phyloP scores from a whole-genome alignment of 2,888 invertebrate genomes.

The Drosophila niveifrons region DNA sequence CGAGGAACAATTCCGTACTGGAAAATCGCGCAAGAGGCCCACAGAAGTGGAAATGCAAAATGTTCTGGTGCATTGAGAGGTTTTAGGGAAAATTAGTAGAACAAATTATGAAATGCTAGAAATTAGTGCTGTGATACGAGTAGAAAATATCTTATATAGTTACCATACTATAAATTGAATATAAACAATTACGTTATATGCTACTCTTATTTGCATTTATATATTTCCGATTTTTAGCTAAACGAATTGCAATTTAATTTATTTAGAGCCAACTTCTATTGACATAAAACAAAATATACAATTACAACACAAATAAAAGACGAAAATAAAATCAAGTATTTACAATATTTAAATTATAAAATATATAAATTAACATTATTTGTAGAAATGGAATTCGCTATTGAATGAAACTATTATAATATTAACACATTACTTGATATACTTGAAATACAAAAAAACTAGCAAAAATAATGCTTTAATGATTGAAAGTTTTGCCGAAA shows the following conservation, averaged over 20 bases:
- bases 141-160: neutral
- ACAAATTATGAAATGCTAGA: slow-evolving; percentile 11
- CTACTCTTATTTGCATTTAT: neutral
- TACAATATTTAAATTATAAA: too few relatives aligned
- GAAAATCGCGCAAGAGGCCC: slow-evolving; percentile 24
- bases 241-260: neutral
- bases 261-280: neutral
- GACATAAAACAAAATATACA: neutral
- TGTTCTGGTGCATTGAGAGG: slow-evolving; percentile 43
- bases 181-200: neutral
- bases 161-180: neutral
- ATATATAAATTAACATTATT: too few relatives aligned
- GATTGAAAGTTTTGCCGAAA: too few relatives aligned
- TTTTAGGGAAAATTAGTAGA: neutral
- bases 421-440: too few relatives aligned
- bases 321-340: too few relatives aligned
- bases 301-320: neutral
- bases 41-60: slow-evolving; percentile 75
- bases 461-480: too few relatives aligned
- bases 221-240: neutral
- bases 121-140: slow-evolving; percentile 63
- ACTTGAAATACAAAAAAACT: too few relatives aligned
- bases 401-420: too few relatives aligned
- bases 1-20: slow-evolving; percentile 86
- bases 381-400: too few relatives aligned